phyloP scores from a whole-genome alignment of 2,888 invertebrate species.

The Eurytoma californica region DNA sequence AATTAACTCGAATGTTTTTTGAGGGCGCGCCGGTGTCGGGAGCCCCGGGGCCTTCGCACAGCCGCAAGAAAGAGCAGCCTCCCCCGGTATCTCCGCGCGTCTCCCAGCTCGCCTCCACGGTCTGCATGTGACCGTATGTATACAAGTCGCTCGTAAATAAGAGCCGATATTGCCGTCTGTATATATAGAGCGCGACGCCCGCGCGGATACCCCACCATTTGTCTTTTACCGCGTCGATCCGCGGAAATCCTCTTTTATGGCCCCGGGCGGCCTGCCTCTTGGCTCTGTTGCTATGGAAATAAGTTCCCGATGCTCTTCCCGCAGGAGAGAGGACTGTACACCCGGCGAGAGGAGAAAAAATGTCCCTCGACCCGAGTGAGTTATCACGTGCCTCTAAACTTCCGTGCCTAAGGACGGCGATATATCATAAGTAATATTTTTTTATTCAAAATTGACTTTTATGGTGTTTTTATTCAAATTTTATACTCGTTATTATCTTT shows the following conservation, averaged over 20 bases:
- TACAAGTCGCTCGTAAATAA: constrained; percentile 66
- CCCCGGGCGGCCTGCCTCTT: constrained; percentile 13
- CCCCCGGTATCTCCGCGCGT: constrained; percentile 41
- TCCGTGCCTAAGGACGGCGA: background rate
- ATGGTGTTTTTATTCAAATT: background rate
- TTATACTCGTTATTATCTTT: background rate
- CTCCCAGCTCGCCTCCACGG: background rate
- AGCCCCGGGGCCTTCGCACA: constrained; percentile 52
- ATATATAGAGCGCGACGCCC: background rate
- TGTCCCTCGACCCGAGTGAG: constrained; percentile 17
- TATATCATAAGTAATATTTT: constrained; percentile 29
- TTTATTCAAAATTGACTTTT: constrained; percentile 15
- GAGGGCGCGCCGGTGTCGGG: constrained; percentile 57
- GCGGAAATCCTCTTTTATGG: constrained; percentile 58
- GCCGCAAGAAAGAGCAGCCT: constrained; percentile 59
- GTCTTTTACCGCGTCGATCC: constrained; percentile 65
- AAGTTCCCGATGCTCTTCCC: constrained; percentile 37
- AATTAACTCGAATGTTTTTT: constrained; percentile 74
- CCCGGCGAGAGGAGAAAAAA: constrained; percentile 2
- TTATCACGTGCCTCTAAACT: constrained; percentile 32
- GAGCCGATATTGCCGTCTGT: constrained; percentile 65
- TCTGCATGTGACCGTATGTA: constrained; percentile 25
- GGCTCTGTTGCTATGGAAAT: constrained; percentile 52
- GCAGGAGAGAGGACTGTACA: background rate
- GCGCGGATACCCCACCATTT: constrained; percentile 64